These are phyloP conservation scores for Dolichallabes microphthalmus DNA, from an alignment of 2,113 vertebrate genomes.

Conservation along the genomic window DNA sequence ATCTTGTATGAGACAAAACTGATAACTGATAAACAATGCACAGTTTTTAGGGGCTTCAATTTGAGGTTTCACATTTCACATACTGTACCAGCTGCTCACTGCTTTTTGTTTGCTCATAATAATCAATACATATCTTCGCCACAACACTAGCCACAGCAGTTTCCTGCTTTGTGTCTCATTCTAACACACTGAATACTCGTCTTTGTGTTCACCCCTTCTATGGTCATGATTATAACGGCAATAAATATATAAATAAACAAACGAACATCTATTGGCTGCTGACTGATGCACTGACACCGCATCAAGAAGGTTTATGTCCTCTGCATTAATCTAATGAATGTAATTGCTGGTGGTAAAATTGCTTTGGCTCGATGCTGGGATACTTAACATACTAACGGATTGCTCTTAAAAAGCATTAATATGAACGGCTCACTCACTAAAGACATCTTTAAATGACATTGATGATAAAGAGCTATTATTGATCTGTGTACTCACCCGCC, in stretches of 20 bases:
- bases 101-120: not conserved
- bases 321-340: constrained; percentile 1
- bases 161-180: not conserved
- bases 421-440: constrained; percentile 4
- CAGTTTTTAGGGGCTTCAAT: not conserved
- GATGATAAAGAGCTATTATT: not conserved
- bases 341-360: constrained; percentile 13
- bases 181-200: not conserved
- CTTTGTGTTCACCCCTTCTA: not conserved
- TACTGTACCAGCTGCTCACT: not conserved
- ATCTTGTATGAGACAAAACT: not conserved
- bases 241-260: not conserved
- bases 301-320: constrained; percentile 2
- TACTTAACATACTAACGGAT: not conserved
- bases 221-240: not conserved
- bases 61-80: not conserved
- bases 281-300: not conserved
- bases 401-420: not conserved
- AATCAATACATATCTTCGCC: not conserved
- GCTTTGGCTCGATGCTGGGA: not conserved
- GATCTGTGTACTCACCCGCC: constrained; percentile 75
- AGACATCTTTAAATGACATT: not conserved
- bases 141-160: not conserved
- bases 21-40: not conserved
- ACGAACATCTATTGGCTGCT: not conserved